Percentiles rank a stretch among this genome's conserved stretches.
Evolutionary conservation across 2,888 invertebrate genomes (phyloP).

Genomic region (Dolichomitus sp.): DNA sequence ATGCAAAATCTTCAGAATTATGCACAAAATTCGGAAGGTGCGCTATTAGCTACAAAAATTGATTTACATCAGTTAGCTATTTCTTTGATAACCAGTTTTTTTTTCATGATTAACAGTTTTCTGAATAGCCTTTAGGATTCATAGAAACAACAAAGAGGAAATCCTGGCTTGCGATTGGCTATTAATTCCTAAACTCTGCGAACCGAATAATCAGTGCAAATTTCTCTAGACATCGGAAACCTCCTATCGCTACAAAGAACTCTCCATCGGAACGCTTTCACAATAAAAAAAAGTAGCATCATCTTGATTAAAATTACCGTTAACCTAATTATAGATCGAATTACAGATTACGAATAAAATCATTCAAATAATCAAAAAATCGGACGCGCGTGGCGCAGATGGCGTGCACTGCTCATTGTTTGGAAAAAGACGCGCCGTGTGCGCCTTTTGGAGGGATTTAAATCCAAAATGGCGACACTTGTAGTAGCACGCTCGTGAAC

Average conservation of each 20-base stretch:
- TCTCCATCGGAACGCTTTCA: too few relatives aligned
- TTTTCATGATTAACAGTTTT: background rate
- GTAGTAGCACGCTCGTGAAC: constrained; percentile 47
- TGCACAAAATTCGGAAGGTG: background rate
- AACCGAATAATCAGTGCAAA: background rate
- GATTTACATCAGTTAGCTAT: background rate
- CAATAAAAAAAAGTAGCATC: too few relatives aligned
- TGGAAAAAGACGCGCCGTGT: constrained; percentile 18
- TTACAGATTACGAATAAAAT: background rate
- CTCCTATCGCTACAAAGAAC: too few relatives aligned
- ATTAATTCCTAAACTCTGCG: background rate
- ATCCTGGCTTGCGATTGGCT: background rate
- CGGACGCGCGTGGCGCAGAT: background rate
- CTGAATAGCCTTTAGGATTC: background rate
- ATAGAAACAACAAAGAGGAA: background rate
- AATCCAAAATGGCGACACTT: constrained; percentile 65
- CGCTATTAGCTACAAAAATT: background rate
- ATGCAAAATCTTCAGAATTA: background rate
- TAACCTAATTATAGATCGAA: too few relatives aligned
- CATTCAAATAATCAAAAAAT: background rate
- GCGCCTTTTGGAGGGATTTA: constrained; percentile 35
- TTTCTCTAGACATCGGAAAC: too few relatives aligned
- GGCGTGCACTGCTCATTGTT: background rate
- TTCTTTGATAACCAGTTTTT: background rate
- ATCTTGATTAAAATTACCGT: too few relatives aligned